Evolutionary conservation across 2,797 vertebrate genomes (phyloP).

Genomic region (Arnoldichthys spilopterus): DNA sequence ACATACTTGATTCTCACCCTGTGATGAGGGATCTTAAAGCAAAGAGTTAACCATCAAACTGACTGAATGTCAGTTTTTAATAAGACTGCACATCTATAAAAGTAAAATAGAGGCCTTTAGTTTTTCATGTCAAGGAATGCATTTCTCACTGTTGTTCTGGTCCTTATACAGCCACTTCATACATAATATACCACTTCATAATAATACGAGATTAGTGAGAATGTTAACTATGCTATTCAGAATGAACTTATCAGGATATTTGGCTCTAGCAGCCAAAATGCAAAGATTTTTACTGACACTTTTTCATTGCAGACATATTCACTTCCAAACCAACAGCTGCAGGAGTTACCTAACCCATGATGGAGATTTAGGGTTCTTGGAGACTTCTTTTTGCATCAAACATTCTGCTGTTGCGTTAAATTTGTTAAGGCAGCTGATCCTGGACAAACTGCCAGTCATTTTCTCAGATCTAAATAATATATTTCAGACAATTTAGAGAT

Average conservation of each 20-base stretch:
- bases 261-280: not conserved
- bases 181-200: not conserved
- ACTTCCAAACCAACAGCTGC: too few species aligned
- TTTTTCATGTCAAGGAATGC: not conserved
- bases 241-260: not conserved
- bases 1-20: slow-evolving; percentile 49
- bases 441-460: too few species aligned
- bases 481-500: too few species aligned
- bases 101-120: slow-evolving; percentile 24
- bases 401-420: too few species aligned
- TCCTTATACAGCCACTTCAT: not conserved
- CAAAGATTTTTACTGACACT: too few species aligned
- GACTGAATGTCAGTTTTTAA: slow-evolving; percentile 41
- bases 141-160: not conserved
- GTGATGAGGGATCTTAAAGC: slow-evolving; percentile 38
- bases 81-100: slow-evolving; percentile 23
- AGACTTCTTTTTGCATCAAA: too few species aligned
- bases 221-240: not conserved
- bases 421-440: too few species aligned
- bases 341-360: too few species aligned
- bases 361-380: too few species aligned
- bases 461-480: too few species aligned
- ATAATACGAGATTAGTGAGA: not conserved
- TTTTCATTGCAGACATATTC: too few species aligned
- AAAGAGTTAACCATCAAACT: slow-evolving; percentile 47